Evolutionary conservation across 2,113 vertebrate genomes (phyloP).

Genomic region (Rhizomys pruinosus): DNA sequence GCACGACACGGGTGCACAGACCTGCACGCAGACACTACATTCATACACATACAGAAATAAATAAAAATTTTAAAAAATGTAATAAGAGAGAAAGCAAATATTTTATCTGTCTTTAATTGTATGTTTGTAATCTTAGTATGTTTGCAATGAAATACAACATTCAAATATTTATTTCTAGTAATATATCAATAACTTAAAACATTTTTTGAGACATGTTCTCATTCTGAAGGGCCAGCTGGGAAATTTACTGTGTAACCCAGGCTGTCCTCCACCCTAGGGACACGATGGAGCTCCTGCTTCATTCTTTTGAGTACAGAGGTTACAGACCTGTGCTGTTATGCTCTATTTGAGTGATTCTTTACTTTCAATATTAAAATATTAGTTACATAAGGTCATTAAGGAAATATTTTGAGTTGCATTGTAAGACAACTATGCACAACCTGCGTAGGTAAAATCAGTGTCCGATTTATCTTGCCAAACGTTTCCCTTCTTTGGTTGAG

Average conservation of each 20-base stretch:
- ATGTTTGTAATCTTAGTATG: slow-evolving; percentile 19
- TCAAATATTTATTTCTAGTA: not conserved
- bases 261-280: not conserved
- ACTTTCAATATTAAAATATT: slow-evolving; percentile 2
- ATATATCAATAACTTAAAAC: not conserved
- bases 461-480: not conserved
- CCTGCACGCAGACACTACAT: no score
- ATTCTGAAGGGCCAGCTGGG: not conserved
- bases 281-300: no score
- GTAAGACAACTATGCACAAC: not conserved
- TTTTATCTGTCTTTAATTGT: not conserved
- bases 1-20: no score
- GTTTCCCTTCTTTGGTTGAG: not conserved
- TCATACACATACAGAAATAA: no score
- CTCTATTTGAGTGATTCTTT: not conserved
- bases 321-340: no score
- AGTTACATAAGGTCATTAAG: not conserved
- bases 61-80: no score
- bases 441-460: not conserved
- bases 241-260: not conserved
- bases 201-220: not conserved
- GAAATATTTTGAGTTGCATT: not conserved
- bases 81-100: no score
- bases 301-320: no score
- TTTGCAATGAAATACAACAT: not conserved